Evolutionary conservation across 1,140 invertebrate genomes (phyloP).

Genomic region (Hyphantria cunea): DNA sequence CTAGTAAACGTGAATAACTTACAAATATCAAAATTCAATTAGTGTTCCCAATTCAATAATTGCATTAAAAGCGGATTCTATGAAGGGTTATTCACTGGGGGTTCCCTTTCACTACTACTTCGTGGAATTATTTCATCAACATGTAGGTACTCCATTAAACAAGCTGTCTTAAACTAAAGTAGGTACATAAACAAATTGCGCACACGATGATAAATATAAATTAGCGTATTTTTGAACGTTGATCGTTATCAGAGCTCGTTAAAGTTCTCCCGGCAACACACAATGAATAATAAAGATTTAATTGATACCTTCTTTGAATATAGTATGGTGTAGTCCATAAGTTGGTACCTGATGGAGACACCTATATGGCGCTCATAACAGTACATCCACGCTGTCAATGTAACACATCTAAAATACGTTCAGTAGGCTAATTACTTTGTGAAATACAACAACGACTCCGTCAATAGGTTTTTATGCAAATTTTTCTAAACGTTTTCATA

Average conservation of each 20-base stretch:
- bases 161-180: neutral
- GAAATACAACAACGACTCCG: too few relatives aligned
- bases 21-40: too few relatives aligned
- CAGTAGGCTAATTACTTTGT: slow-evolving; percentile 23
- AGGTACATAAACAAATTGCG: slow-evolving; percentile 17
- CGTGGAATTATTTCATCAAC: too few relatives aligned
- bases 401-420: slow-evolving; percentile 35
- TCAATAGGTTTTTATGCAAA: too few relatives aligned
- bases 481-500: too few relatives aligned
- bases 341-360: slow-evolving; percentile 8
- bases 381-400: slow-evolving; percentile 54
- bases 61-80: too few relatives aligned
- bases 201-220: slow-evolving; percentile 20
- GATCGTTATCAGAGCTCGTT: slow-evolving; percentile 31
- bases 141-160: too few relatives aligned
- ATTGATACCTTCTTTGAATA: slow-evolving; percentile 63
- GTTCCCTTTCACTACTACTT: too few relatives aligned
- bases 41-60: too few relatives aligned
- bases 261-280: slow-evolving; percentile 31
- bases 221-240: slow-evolving; percentile 28
- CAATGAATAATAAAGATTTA: slow-evolving; percentile 65
- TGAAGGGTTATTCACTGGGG: too few relatives aligned
- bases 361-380: slow-evolving; percentile 62
- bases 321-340: slow-evolving; percentile 31
- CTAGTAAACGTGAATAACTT: too few relatives aligned